A percentile compares a stretch with the other conserved stretches of the same genome.
phyloP scores from a whole-genome alignment of 2,113 vertebrate genomes.

The Nicator chloris region DNA sequence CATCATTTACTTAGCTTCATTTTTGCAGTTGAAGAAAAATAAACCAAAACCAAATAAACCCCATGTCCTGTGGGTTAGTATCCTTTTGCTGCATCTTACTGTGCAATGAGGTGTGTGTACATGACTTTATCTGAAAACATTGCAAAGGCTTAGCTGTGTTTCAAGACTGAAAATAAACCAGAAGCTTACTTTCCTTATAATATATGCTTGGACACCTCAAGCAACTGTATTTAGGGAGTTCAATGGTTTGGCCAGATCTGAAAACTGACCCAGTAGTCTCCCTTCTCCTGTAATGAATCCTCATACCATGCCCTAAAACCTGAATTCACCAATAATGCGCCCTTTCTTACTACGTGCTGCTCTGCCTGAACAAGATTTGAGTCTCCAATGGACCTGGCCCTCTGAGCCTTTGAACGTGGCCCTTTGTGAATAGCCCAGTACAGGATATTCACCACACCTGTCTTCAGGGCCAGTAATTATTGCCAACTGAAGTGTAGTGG shows the following conservation, averaged over 20 bases:
- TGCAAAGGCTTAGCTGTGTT: neutral
- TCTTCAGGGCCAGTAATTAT: neutral
- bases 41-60: neutral
- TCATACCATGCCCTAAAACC: neutral
- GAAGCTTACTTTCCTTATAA: neutral
- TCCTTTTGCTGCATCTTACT: neutral
- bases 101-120: neutral
- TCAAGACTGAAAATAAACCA: neutral
- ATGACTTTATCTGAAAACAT: neutral
- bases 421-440: neutral
- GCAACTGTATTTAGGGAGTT: neutral
- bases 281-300: neutral
- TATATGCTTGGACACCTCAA: neutral
- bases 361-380: neutral
- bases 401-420: neutral
- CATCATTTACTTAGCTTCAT: neutral
- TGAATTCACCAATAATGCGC: neutral
- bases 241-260: neutral
- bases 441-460: neutral
- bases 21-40: neutral
- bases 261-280: neutral
- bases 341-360: neutral
- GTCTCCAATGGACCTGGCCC: neutral
- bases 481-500: neutral
- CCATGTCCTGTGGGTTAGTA: neutral